A percentile compares a stretch with the other conserved stretches of the same genome.
Conservation (phyloP, 2,113 vertebrate species). For the Oncorhynchus masou region DNA sequence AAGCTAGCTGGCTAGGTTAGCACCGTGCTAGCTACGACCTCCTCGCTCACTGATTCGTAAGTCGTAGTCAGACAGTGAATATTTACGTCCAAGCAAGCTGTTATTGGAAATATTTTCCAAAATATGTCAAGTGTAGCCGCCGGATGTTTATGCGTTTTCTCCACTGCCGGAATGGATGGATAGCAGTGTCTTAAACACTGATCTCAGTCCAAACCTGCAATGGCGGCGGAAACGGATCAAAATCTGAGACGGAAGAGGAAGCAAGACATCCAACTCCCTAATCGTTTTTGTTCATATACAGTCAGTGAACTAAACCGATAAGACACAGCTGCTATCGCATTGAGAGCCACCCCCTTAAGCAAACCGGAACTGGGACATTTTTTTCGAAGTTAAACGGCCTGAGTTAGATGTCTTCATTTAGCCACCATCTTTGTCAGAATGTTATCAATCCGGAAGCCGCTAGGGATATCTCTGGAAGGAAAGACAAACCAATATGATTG, state of each 20-base stretch:
- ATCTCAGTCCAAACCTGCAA: slow-evolving; percentile 81
- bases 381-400: no score
- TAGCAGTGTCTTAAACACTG: slow-evolving; percentile 59
- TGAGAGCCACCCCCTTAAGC: no score
- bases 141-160: slow-evolving; percentile 37
- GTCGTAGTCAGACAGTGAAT: slow-evolving; percentile 58
- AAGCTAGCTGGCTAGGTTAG: slow-evolving; percentile 63
- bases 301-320: no score
- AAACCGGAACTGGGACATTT: no score
- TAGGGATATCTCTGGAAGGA: slow-evolving; percentile 75
- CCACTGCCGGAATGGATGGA: slow-evolving; percentile 67
- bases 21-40: slow-evolving; percentile 74
- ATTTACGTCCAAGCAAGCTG: neutral
- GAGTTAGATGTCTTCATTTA: no score
- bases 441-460: slow-evolving; percentile 83
- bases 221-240: slow-evolving; percentile 84
- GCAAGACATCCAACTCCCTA: no score
- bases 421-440: slow-evolving; percentile 4
- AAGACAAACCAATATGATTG: slow-evolving; percentile 42
- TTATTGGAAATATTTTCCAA: neutral
- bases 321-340: no score
- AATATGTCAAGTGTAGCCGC: slow-evolving; percentile 27
- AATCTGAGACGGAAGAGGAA: slow-evolving; percentile 7
- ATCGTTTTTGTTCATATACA: no score
- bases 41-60: slow-evolving; percentile 62